phyloP scores from a whole-genome alignment of 2,113 vertebrate genomes.

The Xenopus laevis region DNA sequence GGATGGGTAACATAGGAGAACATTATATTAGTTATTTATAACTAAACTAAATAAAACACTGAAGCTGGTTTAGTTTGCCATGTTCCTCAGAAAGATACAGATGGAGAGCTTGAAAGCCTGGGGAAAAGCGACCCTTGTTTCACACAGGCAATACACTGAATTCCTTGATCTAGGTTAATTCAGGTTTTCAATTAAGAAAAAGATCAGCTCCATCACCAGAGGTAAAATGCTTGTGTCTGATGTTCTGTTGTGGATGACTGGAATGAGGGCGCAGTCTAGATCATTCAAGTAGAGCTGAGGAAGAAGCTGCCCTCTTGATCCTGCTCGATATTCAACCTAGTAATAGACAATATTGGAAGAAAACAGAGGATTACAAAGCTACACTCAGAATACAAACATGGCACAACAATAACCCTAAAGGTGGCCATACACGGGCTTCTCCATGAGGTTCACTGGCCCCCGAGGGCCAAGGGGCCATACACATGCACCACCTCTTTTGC shows the following conservation, averaged over 20 bases:
- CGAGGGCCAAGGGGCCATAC: too few relatives aligned
- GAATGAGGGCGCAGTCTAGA: slow-evolving; percentile 83
- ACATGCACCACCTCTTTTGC: too few relatives aligned
- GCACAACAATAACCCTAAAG: too few relatives aligned
- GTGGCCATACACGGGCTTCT: too few relatives aligned
- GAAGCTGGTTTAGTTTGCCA: too few relatives aligned
- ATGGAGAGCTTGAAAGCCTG: too few relatives aligned
- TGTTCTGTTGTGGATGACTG: slow-evolving; percentile 82
- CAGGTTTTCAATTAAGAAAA: slow-evolving; percentile 83
- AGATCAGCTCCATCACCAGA: slow-evolving; percentile 85
- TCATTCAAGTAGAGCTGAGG: slow-evolving; percentile 90
- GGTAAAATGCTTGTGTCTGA: slow-evolving; percentile 70
- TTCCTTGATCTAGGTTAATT: slow-evolving; percentile 45
- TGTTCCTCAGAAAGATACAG: too few relatives aligned
- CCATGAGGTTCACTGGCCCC: too few relatives aligned
- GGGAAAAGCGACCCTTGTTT: background rate
- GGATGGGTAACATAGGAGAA: too few relatives aligned
- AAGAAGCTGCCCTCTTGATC: slow-evolving; percentile 78
- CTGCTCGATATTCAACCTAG: slow-evolving; percentile 90
- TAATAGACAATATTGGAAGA: slow-evolving; percentile 15
- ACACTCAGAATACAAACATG: background rate
- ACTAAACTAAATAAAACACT: too few relatives aligned
- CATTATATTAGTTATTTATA: too few relatives aligned
- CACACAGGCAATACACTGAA: background rate
- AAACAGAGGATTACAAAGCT: background rate